Evolutionary conservation across 2,888 invertebrate genomes (phyloP).

Genomic region (Amorpha juglandis): DNA sequence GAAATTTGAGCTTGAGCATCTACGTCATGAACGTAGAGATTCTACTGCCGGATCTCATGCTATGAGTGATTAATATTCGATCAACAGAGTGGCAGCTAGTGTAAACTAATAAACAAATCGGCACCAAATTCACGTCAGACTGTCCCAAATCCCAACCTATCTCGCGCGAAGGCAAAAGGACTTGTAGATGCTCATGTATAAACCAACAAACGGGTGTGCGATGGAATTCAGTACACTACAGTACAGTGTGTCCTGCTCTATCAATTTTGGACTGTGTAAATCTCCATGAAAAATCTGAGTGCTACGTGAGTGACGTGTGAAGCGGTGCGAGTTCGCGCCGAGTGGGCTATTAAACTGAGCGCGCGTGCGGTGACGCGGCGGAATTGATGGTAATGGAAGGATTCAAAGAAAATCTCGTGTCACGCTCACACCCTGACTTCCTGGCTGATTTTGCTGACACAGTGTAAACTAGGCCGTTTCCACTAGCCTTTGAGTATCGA

Average conservation of each 20-base stretch:
- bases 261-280: constrained; percentile 60
- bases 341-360: constrained; percentile 54
- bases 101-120: not conserved
- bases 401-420: constrained; percentile 59
- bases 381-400: constrained; percentile 61
- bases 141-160: not conserved
- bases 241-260: constrained; percentile 39
- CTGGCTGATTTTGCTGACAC: constrained; percentile 41
- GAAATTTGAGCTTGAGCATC: too few species aligned
- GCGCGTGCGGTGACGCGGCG: constrained; percentile 65
- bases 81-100: not conserved
- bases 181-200: constrained; percentile 14
- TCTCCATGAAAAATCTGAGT: constrained; percentile 64
- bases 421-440: constrained; percentile 52
- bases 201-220: constrained; percentile 20
- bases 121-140: not conserved
- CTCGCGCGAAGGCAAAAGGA: not conserved
- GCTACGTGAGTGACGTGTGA: constrained; percentile 63
- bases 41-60: too few species aligned
- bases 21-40: too few species aligned
- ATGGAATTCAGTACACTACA: constrained; percentile 5
- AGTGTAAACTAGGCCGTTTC: constrained; percentile 42
- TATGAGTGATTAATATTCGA: not conserved
- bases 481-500: constrained; percentile 32
- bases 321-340: constrained; percentile 47